Conservation (phyloP, 2,797 vertebrate species). For the Phrynocephalus guinanensis region DNA sequence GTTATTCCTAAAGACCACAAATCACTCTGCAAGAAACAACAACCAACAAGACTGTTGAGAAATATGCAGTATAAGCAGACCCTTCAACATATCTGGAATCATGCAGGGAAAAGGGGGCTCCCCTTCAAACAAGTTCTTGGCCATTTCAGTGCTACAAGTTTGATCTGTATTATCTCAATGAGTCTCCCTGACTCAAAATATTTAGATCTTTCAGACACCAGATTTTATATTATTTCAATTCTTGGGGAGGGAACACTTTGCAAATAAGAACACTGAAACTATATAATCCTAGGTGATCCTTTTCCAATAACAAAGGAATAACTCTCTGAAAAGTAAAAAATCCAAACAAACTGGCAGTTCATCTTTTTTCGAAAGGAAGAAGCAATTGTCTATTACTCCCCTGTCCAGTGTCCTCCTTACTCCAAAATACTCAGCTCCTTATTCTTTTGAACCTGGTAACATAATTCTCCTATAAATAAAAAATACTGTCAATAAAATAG, state of each 20-base stretch:
- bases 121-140: not conserved
- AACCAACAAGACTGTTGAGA: constrained; percentile 54
- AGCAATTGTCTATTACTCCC: constrained; percentile 1
- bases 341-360: not conserved
- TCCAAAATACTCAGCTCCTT: not conserved
- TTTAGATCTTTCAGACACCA: constrained; percentile 2
- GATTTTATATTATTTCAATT: constrained; percentile 9
- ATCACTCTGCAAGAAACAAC: constrained; percentile 87
- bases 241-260: not conserved
- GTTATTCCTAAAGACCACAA: constrained; percentile 98
- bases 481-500: not conserved
- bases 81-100: too few species aligned
- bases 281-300: constrained; percentile 35
- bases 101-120: too few species aligned
- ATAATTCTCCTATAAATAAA: not conserved
- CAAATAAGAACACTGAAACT: constrained; percentile 30
- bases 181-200: not conserved
- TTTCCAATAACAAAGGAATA: constrained; percentile 49
- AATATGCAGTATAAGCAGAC: too few species aligned
- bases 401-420: too few species aligned
- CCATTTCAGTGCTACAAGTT: constrained; percentile 7
- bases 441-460: not conserved
- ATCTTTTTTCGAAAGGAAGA: constrained; percentile 19
- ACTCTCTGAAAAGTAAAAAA: constrained; percentile 37
- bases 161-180: not conserved